Evolutionary conservation across 1,140 invertebrate species (phyloP).

Genomic region (Thaumetopoea pityocampa): DNA sequence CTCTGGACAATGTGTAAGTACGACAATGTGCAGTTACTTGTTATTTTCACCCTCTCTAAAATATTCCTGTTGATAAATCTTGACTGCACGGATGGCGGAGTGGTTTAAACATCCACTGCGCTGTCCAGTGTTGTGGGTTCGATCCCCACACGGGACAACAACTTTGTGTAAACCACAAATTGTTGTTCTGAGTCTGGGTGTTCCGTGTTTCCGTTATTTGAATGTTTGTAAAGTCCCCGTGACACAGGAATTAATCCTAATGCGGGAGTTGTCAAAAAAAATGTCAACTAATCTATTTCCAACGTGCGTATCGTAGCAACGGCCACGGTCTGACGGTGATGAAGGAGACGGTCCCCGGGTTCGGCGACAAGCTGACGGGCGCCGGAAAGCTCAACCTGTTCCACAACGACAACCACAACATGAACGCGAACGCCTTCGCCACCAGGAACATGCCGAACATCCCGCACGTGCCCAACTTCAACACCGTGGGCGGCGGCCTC

Average conservation of each 20-base stretch:
- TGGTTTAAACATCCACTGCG: neutral
- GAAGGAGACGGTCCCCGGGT: constrained; percentile 26
- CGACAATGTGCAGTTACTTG: no score
- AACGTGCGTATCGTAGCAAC: constrained; percentile 13
- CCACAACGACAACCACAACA: constrained; percentile 39
- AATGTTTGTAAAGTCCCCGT: no score
- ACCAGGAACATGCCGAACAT: constrained; percentile 36
- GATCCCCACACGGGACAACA: no score
- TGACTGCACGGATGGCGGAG: neutral
- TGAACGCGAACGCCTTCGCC: constrained; percentile 38
- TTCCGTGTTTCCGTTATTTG: no score
- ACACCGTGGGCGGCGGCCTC: constrained; percentile 37
- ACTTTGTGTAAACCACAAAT: no score
- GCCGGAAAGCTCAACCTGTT: constrained; percentile 37
- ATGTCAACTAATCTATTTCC: no score
- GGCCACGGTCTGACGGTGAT: constrained; percentile 28
- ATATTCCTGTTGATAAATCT: constrained; percentile 1
- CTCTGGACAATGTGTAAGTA: constrained; percentile 10
- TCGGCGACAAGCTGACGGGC: constrained; percentile 34
- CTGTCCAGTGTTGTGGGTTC: no score
- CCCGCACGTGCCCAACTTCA: constrained; percentile 33
- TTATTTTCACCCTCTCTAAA: neutral
- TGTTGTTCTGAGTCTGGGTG: no score
- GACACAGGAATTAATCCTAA: no score
- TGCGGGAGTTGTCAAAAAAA: no score